Evolutionary conservation across 2,888 invertebrate genomes (phyloP), one percentile per base, ranked within the genome.

Genomic region (Drosophila affinis): DNA sequence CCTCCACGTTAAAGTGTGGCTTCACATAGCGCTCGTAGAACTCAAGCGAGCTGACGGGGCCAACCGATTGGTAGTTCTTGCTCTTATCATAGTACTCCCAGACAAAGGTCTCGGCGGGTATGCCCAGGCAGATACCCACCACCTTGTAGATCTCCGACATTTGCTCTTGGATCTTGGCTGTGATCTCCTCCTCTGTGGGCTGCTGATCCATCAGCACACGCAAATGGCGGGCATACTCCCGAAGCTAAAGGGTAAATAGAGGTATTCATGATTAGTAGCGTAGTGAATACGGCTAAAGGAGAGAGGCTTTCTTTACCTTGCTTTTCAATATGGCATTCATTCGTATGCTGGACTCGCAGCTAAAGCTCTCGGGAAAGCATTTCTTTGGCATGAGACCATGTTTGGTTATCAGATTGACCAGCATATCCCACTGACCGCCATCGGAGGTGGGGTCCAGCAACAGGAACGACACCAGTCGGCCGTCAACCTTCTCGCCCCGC

Each of bases 361-460:
- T 96, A 92, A 94, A 96, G 0, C 96, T 94, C 89, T 98, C 98
- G 0, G 97, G 97, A 92, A 96, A 98, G 90, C 95, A 96, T 89
- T 95, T 95, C 93, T 98, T 98, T 61, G 98, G 98, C 93, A 98
- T 94, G 59, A 98, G 92, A 14, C 98, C 98, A 90, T 98, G 95
- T 89, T 97, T 96, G 91, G 96, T 96, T 63, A 98, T 95, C 21
- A 98, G 92, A 91, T 97, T 97, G 32, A 96, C 95, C 68, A 98
- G 93, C 97, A 98, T 98, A 90, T 97, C 97, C 98, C 97, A 98
- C 91, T 98, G 98, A 0, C 98, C 97, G 32, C 97, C 97, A 88
- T 97, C 97, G 75, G 94, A 94, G 58, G 95, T 95, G n/a, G 97
- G 97, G 89, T 97, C 96, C 94, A 95, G 78, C 57, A 79, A 93